Evolutionary conservation across 2,888 invertebrate species (phyloP), one percentile per base, ranked within the genome.

Genomic region (Parnassius smintheus): DNA sequence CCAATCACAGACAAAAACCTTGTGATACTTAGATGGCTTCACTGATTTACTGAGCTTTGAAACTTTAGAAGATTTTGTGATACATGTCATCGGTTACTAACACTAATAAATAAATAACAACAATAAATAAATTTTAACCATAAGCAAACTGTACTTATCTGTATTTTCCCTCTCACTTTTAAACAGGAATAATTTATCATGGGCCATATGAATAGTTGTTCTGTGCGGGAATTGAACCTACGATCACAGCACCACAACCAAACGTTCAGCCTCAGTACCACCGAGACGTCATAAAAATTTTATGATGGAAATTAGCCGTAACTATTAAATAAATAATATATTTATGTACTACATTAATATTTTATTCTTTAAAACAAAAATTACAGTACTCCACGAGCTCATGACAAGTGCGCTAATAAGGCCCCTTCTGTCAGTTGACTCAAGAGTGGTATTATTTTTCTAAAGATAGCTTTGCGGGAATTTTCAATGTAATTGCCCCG

Each of bases 401-500:
- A 49, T 49, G 69, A 70, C 72, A 75, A 74, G 80, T 81, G 88
- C 86, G 87, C 86, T 91, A 91, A 90, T 91, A 90, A 87, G 88
- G 88, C 85, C 79, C 76, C 81, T 86, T 87, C 80, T 78, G 83
- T 84, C 85, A 83, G 80, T 82, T 78, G 80, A 77, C 75, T 81
- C 83, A 83, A 81, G 80, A 80, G 77, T 83, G 76, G 83, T 78
- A 85, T 86, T 86, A 85, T 89, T 88, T 88, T 89, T 90, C 82
- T 86, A 72, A 82, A 88, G 89, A 89, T 87, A 90, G 85, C 87
- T 80, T 83, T 85, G 88, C 85, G 77, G 80, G 82, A 82, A 83
- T 83, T 89, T 90, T 88, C 90, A 88, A 88, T 90, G 87, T 91
- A 91, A 91, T 91, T 91, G 91, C 90, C 89, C 90, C 82, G 88